A percentile compares a stretch with the other conserved stretches of the same genome.
phyloP scores from a whole-genome alignment of 1,140 invertebrate species.

The Probaryconus sp. region DNA sequence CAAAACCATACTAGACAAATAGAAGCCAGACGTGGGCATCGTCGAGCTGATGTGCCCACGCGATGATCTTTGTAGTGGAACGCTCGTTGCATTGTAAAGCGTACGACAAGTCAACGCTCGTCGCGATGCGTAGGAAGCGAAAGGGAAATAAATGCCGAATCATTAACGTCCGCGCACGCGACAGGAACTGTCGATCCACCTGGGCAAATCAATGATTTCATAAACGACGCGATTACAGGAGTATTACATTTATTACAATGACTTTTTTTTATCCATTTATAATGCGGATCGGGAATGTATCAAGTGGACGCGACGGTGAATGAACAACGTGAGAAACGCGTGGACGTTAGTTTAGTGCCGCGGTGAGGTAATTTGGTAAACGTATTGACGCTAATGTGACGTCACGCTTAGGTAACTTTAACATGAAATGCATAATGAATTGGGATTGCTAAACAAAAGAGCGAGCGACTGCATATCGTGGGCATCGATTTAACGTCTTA shows the following conservation, averaged over 20 bases:
- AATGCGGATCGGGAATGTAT: background rate
- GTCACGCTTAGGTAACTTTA: constrained; percentile 49
- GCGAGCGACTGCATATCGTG: background rate
- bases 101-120: constrained; percentile 64
- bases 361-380: constrained; percentile 52
- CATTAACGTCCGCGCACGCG: constrained; percentile 45
- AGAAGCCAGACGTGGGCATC: constrained; percentile 67
- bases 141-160: constrained; percentile 65
- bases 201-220: constrained; percentile 43
- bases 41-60: constrained; percentile 66
- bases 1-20: no score
- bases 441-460: constrained; percentile 43
- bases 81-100: constrained; percentile 71
- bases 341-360: constrained; percentile 29
- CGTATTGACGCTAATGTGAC: constrained; percentile 46
- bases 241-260: constrained; percentile 37
- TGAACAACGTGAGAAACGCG: constrained; percentile 55
- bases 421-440: constrained; percentile 39
- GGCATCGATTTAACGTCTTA: constrained; percentile 12
- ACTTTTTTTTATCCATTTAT: constrained; percentile 14
- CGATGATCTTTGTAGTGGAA: constrained; percentile 65
- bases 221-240: constrained; percentile 46
- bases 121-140: constrained; percentile 70
- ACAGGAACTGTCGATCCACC: constrained; percentile 28
- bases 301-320: constrained; percentile 37